Evolutionary conservation across 2,888 invertebrate species (phyloP).

Genomic region (Lasioglossum morio): DNA sequence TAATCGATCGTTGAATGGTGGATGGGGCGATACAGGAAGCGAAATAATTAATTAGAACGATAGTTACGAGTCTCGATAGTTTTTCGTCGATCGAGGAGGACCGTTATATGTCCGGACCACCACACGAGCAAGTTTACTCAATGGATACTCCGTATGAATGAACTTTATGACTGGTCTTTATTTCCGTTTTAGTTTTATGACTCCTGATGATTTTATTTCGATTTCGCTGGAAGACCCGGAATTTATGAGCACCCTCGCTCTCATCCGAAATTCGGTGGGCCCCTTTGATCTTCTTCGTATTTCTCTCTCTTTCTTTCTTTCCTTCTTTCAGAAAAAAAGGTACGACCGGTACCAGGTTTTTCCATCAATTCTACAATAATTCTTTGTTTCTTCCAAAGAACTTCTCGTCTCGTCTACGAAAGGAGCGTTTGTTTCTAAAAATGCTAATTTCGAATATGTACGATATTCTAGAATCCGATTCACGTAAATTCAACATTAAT

Average conservation of each 20-base stretch:
- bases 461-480: not conserved
- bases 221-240: constrained; percentile 77
- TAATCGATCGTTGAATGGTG: constrained; percentile 7
- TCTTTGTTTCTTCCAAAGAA: constrained; percentile 14
- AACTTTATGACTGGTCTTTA: constrained; percentile 78
- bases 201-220: constrained; percentile 79
- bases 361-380: constrained; percentile 39
- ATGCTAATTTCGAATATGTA: constrained; percentile 6
- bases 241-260: constrained; percentile 72
- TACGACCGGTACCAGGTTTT: constrained; percentile 15
- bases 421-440: not conserved
- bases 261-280: constrained; percentile 72
- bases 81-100: constrained; percentile 23
- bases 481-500: not conserved
- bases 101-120: constrained; percentile 42
- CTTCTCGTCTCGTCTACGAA: not conserved
- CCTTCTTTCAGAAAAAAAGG: not conserved
- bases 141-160: constrained; percentile 79
- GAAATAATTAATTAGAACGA: not conserved
- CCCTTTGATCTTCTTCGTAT: constrained; percentile 76
- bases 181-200: constrained; percentile 76
- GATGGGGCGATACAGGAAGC: not conserved
- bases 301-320: not conserved
- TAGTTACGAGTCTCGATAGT: not conserved
- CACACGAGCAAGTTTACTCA: constrained; percentile 64